Evolutionary conservation across 2,797 vertebrate species (phyloP), one percentile per base, ranked within the genome.

Genomic region (Brotula barbata): DNA sequence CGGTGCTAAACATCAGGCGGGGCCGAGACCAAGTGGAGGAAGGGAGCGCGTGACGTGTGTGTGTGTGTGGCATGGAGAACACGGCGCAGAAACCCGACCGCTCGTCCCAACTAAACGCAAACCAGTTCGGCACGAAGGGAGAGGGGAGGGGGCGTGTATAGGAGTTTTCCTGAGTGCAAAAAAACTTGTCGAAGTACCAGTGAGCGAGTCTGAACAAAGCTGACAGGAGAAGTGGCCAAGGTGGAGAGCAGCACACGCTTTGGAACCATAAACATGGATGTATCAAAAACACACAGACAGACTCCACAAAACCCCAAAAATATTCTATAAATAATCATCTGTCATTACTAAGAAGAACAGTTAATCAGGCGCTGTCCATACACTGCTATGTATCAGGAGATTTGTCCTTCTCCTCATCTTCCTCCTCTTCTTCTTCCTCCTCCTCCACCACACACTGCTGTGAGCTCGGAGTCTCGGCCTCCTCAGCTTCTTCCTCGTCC

Each of bases 161-260:
- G 84, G 77, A 86, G 87, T 92, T 95, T 96, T 97, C 97, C 97
- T 99, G 97, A 99, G 96, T 95, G 93, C 94, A 94, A 94, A 95
- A 94, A 90, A 87, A 88, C 89, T 90, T 90, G 90, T 90, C 89
- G 90, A 90, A 92, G 92, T 90, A 93, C 91, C 88, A 58, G 92
- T 92, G 92, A 92, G 90, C 85, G 90, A 79, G 66, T 92, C 85
- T 90, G 89, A 91, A 89, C 89, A 87, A 92, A 92, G 79, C 66
- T 58, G 76, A 80, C 55, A 49, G 70, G 64, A 75, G 77, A 61
- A 89, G 73, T 88, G 89, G 81, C 69, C 71, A 57, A 85, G 90
- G 90, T 88, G 89, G 86, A 89, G 88, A 90, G 87, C 89, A 92
- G 93, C 87, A 84, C 91, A 91, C 91, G 89, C 92, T 94, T 93